Percentiles rank a stretch among this genome's conserved stretches.
These are phyloP conservation scores for Lasioglossum zephyrum DNA, from an alignment of 2,888 invertebrate species.

Conservation along the genomic window DNA sequence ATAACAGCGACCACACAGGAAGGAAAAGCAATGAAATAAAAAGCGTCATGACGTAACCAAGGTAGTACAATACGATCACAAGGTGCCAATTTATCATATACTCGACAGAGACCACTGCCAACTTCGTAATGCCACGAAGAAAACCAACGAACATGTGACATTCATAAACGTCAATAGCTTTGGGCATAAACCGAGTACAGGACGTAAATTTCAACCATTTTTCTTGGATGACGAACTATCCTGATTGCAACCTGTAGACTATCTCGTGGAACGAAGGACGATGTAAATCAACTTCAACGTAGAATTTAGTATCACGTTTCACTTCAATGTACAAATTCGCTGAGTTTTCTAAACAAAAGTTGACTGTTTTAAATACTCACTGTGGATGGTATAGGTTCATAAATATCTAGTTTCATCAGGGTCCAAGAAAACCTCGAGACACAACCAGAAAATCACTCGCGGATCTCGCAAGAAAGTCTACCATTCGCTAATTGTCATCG, in stretches of 20 bases:
- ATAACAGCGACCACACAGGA: not conserved
- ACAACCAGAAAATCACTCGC: no score
- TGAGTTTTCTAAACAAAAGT: no score
- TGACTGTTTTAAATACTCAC: no score
- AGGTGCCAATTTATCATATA: not conserved
- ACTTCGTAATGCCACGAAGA: not conserved
- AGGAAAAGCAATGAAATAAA: not conserved
- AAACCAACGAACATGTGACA: not conserved
- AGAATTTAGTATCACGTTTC: no score
- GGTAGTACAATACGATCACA: not conserved
- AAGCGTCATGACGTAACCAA: not conserved
- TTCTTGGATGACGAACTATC: not conserved
- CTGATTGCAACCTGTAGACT: not conserved
- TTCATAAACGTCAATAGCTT: conserved; percentile 3
- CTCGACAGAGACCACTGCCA: not conserved
- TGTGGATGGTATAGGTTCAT: no score
- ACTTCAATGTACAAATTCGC: no score
- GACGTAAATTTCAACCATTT: not conserved
- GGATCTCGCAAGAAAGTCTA: not conserved
- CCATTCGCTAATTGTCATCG: not conserved
- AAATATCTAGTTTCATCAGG: no score
- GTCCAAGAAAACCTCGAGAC: no score
- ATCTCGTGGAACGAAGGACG: not conserved
- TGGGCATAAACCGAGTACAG: not conserved
- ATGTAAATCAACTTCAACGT: not conserved